phyloP scores from a whole-genome alignment of 1,140 invertebrate genomes.

The Ceratina calcarata region DNA sequence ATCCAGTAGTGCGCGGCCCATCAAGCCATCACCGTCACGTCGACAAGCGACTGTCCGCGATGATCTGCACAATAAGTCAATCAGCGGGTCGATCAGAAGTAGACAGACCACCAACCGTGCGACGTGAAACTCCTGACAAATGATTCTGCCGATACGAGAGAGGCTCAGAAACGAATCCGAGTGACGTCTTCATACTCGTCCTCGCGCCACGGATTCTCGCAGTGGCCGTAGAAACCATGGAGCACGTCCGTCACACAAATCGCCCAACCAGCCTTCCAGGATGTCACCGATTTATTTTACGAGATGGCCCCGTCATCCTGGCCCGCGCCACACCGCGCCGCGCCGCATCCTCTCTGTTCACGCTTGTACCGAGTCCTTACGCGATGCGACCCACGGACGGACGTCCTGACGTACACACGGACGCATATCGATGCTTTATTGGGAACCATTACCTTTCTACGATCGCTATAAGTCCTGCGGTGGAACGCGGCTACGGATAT shows the following conservation, averaged over 20 bases:
- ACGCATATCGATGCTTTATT: constrained; percentile 73
- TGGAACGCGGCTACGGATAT: constrained; percentile 47
- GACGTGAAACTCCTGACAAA: constrained; percentile 69
- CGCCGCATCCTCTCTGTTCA: constrained; percentile 40
- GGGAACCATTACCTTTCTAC: constrained; percentile 67
- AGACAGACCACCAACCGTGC: constrained; percentile 55
- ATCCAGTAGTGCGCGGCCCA: constrained; percentile 1
- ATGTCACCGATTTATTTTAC: constrained; percentile 77
- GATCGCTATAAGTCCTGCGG: constrained; percentile 30
- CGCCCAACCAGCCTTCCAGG: constrained; percentile 68
- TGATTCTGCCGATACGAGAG: constrained; percentile 67
- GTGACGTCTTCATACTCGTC: constrained; percentile 73
- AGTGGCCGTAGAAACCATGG: constrained; percentile 29
- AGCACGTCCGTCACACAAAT: constrained; percentile 72
- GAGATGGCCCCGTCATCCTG: constrained; percentile 57
- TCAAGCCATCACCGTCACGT: constrained; percentile 32
- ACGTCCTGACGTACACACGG: constrained; percentile 21
- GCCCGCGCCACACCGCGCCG: too few relatives aligned
- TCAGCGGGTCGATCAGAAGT: constrained; percentile 58
- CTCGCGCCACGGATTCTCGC: too few relatives aligned
- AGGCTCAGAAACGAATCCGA: constrained; percentile 35
- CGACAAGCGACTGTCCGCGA: constrained; percentile 38
- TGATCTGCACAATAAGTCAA: constrained; percentile 61
- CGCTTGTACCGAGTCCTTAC: constrained; percentile 63
- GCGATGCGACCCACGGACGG: constrained; percentile 41